Evolutionary conservation across 2,113 vertebrate species (phyloP), one percentile per base, ranked within the genome.

Genomic region (Sapajus apella): DNA sequence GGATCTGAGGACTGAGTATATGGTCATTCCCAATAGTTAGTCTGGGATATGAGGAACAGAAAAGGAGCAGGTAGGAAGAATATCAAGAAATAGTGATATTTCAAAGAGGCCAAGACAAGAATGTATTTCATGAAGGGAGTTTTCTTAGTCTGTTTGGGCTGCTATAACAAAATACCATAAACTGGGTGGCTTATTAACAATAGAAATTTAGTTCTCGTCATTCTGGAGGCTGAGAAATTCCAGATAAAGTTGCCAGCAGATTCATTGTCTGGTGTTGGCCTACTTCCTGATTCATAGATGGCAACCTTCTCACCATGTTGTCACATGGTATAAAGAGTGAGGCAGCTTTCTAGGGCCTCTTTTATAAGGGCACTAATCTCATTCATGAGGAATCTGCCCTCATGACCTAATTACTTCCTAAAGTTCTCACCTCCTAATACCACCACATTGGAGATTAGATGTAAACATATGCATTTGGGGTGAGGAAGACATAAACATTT

Each of bases 41-140:
- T 86, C 70, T 93, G 21, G 56, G 52, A 89, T 52, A 89, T 87
- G 70, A 94, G 56, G 23, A 70, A 85, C 55, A 68, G 50, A 84
- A 91, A 83, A 94, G 68, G 25, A 95, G 37, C 23, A 94, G 70
- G 6, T 35, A 40, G 32, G 30, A 73, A 73, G 79, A 89, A 97
- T 88, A 73, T 55, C 25, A 52, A 58, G 56, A 97, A 30, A 37
- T 16, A 70, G 20, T 73, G 76, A 40, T 90, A n/a, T 30, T 21
- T 47, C 32, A 93, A 40, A 40, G 79, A 93, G 79, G 30, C 70
- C 32, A 45, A 87, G 43, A 72, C 58, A 56, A 77, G 55, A 87
- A 61, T 11, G 1, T 79, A 6, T 77, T 91, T 45, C 18, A 25
- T 68, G 72, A 83, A 83, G 68, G 68, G 35, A 58, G 72, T 75